phyloP scores from a whole-genome alignment of 2,797 vertebrate species.

The Aselliscus stoliczkanus region DNA sequence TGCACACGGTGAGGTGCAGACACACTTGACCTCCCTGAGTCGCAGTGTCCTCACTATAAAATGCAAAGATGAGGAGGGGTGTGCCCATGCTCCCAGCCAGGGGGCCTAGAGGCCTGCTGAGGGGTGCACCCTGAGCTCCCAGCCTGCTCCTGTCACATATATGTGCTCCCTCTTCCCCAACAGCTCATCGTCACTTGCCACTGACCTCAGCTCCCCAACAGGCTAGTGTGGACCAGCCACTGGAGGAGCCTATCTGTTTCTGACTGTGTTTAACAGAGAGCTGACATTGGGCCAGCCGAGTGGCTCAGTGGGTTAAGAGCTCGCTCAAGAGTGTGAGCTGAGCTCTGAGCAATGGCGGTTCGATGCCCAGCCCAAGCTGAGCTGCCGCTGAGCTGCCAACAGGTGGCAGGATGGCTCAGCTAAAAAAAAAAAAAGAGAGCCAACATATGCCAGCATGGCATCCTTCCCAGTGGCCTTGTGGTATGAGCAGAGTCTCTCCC shows the following conservation, averaged over 20 bases:
- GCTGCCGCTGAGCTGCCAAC: too few species aligned
- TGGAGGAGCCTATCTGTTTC: background rate
- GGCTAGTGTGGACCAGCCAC: background rate
- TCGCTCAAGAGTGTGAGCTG: too few species aligned
- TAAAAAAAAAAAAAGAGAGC: too few species aligned
- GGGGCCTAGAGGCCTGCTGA: background rate
- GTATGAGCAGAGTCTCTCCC: background rate
- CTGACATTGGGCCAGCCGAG: too few species aligned
- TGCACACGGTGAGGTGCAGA: accelerated
- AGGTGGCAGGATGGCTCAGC: too few species aligned
- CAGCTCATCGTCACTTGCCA: accelerated
- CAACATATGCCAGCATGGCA: background rate
- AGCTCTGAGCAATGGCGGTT: too few species aligned
- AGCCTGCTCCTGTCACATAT: accelerated
- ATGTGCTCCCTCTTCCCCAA: background rate
- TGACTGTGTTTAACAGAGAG: background rate
- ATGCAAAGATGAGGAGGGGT: background rate
- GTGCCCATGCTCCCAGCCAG: background rate
- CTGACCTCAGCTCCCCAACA: too few species aligned
- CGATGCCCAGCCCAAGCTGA: too few species aligned
- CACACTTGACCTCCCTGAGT: background rate
- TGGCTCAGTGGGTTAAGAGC: too few species aligned
- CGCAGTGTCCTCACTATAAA: background rate
- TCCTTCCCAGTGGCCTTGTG: background rate
- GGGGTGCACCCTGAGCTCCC: background rate